Evolutionary conservation across 2,888 invertebrate species (phyloP), one percentile per base, ranked within the genome.

Genomic region (Acheta domesticus): DNA sequence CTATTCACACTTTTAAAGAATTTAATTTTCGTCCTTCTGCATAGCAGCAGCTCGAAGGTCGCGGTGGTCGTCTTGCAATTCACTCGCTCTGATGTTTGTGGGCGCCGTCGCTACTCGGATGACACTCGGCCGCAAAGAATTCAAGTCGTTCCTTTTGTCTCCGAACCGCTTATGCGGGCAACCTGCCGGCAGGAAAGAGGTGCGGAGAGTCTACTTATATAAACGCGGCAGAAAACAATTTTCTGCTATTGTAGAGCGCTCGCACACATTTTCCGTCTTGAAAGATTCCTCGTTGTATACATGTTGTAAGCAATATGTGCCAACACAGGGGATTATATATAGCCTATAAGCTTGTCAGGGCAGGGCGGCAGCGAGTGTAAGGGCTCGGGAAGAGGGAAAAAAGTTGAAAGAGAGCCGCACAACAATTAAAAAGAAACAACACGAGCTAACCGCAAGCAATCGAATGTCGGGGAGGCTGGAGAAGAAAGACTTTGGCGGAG

Each of bases 381-480:
- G 14, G 62, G 14, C 16, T 12, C 14, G 62, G n/a, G 62, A 62
- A 12, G n/a, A 16, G 16, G 62, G 62, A 62, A 62, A 62, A 62
- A 62, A 62, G 62, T 62, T 62, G 62, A 62, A 62, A 62, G 62
- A 62, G n/a, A 14, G 62, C 62, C 62, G 62, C 62, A 62, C 62
- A 62, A n/a, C 62, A 62, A 62, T 62, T 62, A 62, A 62, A 62
- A 62, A 62, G 62, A n/a, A 62, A n/a, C 62, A 62, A 62, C 4
- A 62, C 62, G 62, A 62, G 62, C 62, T 62, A 62, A 62, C 62
- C 62, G n/a, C 62, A 62, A 62, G 62, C 62, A 62, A 62, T 62
- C 62, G 62, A 12, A 62, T n/a, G 62, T 62, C 62, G n/a, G 62
- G 11, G 62, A 62, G 62, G 14, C n/a, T n/a, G 16, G 62, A 62